Evolutionary conservation across 2,888 invertebrate genomes (phyloP), one percentile per base, ranked within the genome.

Genomic region (Conops quadrifasciatus): DNA sequence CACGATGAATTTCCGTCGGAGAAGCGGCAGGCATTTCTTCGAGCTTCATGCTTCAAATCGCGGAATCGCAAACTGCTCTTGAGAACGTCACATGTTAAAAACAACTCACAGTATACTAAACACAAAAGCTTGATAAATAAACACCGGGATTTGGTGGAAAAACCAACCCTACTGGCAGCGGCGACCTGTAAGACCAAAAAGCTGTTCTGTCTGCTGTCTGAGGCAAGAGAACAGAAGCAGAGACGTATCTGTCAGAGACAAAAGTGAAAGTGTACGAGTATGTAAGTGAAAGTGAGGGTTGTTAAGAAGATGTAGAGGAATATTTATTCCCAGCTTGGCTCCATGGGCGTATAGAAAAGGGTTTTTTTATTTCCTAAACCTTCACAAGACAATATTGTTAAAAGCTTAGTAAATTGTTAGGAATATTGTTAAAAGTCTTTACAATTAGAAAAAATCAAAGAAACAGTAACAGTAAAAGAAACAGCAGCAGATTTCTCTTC

Each of bases 31-130:
- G 83, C 83, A 83, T 83, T 75, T 82, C 81, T 60, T 72, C 36
- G 4, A 36, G 36, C 9, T 36, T 36, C 36, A 36, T 36, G 4
- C 36, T 36, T 36, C 9, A 36, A 36, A 36, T 36, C 36, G 36
- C 36, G 73, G 71, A 75, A 71, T 77, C 76, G 73, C 74, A 59
- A 79, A 77, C 78, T 76, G 78, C 77, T 77, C 76, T 72, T 77
- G 80, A 77, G 77, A 79, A 83, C 82, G 83, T 82, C 81, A 82
- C 82, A 81, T 81, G 81, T 77, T 77, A 78, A 78, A 80, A 80
- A 79, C 82, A 82, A 81, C 82, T 82, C 83, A 82, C 77, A 77
- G 72, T 77, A 80, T 79, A 82, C 82, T 82, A 80, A 81, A 76
- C 76, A 76, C 77, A 72, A 72, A 75, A 70, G 71, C 71, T 71